Base-by-base conservation (phyloP, 2,888 invertebrate species). In the Tenthredo mesomela region DNA sequence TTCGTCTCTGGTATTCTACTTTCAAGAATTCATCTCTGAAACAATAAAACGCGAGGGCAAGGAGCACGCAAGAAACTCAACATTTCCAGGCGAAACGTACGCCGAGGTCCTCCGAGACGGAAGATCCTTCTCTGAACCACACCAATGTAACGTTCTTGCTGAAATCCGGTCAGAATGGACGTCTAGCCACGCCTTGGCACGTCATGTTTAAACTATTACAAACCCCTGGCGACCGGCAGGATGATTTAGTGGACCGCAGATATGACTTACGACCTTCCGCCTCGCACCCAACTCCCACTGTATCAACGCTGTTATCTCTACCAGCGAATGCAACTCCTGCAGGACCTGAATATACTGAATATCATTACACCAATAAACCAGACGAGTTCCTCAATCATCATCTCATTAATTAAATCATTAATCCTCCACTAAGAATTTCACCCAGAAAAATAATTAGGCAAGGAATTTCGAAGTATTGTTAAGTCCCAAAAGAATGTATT, bases 191-290 rank as follows among this genome's bases (percentile, higher is more conserved):
- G 43, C 82, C 80, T 82, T 70, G 15, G 47, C 47, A 40, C 82
- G 37, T 84, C 82, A 82, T 80, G 86, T 88, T 88, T 87, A 88
- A 88, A 88, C 87, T 88, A 87, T 87, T 85, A 86, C 87, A 86
- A 87, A 82, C 87, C 88, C 87, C 87, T 71, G 80, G 85, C 80
- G 85, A 86, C 84, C 85, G 84, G 65, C 83, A 85, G 85, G 82
- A 87, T 87, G 86, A 87, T 87, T 86, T 87, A 88, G 85, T 86
- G 85, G 85, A 86, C 84, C 82, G 84, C 85, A 86, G 86, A 84
- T 87, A 85, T 87, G 85, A 87, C 86, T 87, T 87, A 87, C 87
- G 86, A 85, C 82, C 50, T 47, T 82, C 71, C 58, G 21, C 70
- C 82, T 43, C 47, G 25, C 65, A 61, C 47, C 82, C 9, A 67